Conservation (phyloP, 64 coral and sea anemone species). For the Montipora capricornis region DNA sequence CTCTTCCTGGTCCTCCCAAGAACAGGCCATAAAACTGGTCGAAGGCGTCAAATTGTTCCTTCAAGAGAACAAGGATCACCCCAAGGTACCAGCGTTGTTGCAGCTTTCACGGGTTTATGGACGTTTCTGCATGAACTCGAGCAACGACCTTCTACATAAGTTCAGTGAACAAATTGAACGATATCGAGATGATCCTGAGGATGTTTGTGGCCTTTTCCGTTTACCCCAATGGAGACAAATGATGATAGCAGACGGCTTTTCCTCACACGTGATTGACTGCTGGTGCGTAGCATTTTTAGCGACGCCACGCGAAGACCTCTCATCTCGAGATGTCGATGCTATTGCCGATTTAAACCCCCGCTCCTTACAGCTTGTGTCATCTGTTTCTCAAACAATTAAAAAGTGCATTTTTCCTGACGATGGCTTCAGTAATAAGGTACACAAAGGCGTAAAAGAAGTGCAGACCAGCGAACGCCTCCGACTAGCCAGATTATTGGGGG, state of each 20-base stretch:
- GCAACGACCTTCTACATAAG: neutral
- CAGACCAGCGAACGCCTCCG: conserved; percentile 8
- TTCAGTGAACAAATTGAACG: neutral
- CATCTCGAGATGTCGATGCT: conserved; percentile 48
- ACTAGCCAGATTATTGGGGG: conserved; percentile 32
- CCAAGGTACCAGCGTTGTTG: neutral
- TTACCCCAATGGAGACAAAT: conserved; percentile 28
- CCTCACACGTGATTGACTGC: neutral
- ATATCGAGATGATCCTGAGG: neutral
- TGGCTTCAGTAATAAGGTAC: neutral
- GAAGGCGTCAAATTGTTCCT: neutral
- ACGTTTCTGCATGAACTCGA: neutral
- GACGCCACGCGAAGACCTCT: neutral
- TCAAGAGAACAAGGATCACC: neutral
- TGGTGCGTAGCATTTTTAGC: conserved; percentile 48
- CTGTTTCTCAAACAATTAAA: neutral
- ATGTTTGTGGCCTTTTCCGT: neutral
- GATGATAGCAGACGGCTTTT: conserved; percentile 35
- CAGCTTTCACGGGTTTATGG: neutral
- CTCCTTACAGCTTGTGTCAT: neutral
- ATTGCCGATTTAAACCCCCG: conserved; percentile 36
- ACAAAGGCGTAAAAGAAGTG: neutral
- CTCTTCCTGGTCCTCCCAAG: neutral
- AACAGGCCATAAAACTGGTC: neutral
- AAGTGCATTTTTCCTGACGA: conserved; percentile 1